Evolutionary conservation across 2,888 invertebrate genomes (phyloP).

Genomic region (Caenorhabditis imperialis): DNA sequence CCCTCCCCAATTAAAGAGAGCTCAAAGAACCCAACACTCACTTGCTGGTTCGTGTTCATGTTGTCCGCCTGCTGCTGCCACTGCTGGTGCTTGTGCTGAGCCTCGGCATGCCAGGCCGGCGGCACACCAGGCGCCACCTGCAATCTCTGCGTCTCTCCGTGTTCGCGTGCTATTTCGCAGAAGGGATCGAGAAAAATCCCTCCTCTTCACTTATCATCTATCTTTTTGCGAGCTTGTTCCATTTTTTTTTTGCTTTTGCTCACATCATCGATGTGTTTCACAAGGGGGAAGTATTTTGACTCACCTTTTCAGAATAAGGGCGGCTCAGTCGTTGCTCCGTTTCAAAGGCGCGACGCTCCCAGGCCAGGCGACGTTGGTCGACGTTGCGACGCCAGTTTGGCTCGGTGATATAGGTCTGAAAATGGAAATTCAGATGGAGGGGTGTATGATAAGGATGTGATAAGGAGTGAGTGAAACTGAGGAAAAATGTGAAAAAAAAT

Average conservation of each 20-base stretch:
- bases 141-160: conserved; percentile 28
- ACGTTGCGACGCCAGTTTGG: conserved; percentile 76
- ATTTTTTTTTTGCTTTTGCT: conserved; percentile 18
- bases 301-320: conserved; percentile 72
- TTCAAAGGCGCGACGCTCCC: conserved; percentile 71
- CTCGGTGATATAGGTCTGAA: conserved; percentile 72
- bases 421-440: too few relatives aligned
- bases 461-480: conserved; percentile 2
- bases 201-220: conserved; percentile 23
- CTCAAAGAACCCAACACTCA: conserved; percentile 16
- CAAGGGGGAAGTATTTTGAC: background rate
- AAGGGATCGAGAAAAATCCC: conserved; percentile 22
- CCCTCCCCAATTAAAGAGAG: too few relatives aligned
- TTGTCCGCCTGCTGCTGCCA: conserved; percentile 72
- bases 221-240: conserved; percentile 23
- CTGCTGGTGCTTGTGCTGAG: conserved; percentile 66
- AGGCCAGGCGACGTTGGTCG: conserved; percentile 69
- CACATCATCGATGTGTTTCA: conserved; percentile 1
- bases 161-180: conserved; percentile 21
- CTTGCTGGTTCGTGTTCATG: conserved; percentile 52
- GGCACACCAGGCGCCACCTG: conserved; percentile 65
- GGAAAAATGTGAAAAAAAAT: background rate
- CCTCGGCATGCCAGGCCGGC: conserved; percentile 71
- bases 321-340: conserved; percentile 68
- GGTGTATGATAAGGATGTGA: conserved; percentile 18